Evolutionary conservation across 2,113 vertebrate species (phyloP).

Genomic region (Barnardius zonarius): DNA sequence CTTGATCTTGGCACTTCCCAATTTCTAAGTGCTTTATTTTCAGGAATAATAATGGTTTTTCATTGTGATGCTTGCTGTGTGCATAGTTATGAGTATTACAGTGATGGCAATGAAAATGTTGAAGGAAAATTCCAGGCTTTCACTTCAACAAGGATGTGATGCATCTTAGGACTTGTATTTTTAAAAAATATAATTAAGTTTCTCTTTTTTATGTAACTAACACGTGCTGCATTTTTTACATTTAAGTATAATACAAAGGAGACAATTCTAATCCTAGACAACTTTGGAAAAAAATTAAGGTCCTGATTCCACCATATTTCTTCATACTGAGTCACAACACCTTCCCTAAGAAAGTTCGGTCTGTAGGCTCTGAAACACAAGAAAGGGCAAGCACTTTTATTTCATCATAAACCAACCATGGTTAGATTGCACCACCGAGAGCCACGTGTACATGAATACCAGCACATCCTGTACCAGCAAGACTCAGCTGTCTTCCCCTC

Average conservation of each 20-base stretch:
- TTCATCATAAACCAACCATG: background rate
- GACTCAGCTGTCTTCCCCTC: background rate
- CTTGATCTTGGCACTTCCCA: background rate
- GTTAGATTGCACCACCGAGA: background rate
- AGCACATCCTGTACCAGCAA: background rate
- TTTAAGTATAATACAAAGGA: background rate
- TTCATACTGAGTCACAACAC: background rate
- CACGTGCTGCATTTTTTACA: background rate
- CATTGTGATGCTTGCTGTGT: constrained; percentile 48
- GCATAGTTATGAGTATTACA: constrained; percentile 17
- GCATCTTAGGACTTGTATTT: constrained; percentile 4
- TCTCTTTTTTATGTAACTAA: constrained; percentile 47
- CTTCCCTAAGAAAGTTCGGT: background rate
- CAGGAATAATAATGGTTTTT: background rate
- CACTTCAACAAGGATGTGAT: background rate
- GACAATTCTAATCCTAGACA: background rate
- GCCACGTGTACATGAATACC: accelerated
- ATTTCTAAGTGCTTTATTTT: background rate
- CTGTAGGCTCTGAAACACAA: background rate
- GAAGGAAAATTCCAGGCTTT: background rate
- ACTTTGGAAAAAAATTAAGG: background rate
- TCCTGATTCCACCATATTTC: background rate
- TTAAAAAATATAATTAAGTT: constrained; percentile 34
- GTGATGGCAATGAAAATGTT: background rate
- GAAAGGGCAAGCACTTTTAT: background rate